phyloP scores from a whole-genome alignment of 2,113 vertebrate species.

The Sebastes fasciatus region DNA sequence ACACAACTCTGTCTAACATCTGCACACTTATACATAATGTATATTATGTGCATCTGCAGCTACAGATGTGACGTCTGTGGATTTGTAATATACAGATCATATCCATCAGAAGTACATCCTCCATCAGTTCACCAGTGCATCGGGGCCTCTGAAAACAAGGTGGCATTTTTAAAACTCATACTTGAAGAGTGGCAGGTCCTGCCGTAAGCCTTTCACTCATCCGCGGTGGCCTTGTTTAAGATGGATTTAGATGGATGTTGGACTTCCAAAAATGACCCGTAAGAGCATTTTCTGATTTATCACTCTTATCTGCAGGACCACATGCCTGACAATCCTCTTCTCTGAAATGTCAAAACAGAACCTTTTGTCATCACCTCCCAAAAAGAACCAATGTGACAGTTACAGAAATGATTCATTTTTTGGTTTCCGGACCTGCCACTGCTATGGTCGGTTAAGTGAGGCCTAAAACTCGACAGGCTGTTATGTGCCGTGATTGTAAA shows the following conservation, averaged over 20 bases:
- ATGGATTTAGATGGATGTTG: not conserved
- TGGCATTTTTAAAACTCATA: not conserved
- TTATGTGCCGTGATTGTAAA: too few species aligned
- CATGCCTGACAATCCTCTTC: not conserved
- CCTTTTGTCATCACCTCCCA: not conserved
- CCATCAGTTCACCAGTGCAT: too few species aligned
- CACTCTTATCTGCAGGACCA: not conserved
- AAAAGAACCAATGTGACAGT: not conserved
- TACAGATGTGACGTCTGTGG: slow-evolving; percentile 11
- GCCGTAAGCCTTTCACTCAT: not conserved
- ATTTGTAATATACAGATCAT: slow-evolving; percentile 1
- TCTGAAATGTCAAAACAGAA: not conserved
- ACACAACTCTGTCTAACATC: slow-evolving; percentile 38
- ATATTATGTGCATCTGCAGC: slow-evolving; percentile 15
- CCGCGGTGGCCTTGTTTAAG: not conserved
- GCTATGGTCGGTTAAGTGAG: too few species aligned
- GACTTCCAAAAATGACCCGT: not conserved
- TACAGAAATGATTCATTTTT: too few species aligned
- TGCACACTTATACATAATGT: slow-evolving; percentile 6
- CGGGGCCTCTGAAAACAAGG: too few species aligned
- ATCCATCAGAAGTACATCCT: not conserved
- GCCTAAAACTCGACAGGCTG: too few species aligned
- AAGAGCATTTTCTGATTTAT: too few species aligned
- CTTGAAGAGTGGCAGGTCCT: not conserved
- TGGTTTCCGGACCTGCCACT: too few species aligned